A percentile compares a stretch with the other conserved stretches of the same genome.
Evolutionary conservation across 2,888 invertebrate species (phyloP).

Genomic region (Agrochola litura): DNA sequence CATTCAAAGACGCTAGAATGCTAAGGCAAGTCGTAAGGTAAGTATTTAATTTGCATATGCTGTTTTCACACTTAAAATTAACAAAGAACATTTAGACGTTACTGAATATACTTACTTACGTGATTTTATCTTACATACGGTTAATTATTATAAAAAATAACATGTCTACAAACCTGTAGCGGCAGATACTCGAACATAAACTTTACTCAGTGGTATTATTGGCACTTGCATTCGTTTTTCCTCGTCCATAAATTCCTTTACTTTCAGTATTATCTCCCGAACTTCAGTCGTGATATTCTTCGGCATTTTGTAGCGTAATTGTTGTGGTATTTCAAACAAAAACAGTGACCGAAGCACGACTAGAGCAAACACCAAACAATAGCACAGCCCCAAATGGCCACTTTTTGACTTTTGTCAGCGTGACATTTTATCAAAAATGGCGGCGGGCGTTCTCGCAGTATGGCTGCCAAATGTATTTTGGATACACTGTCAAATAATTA

Average conservation of each 20-base stretch:
- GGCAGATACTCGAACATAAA: constrained; percentile 86
- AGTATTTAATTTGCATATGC: neutral
- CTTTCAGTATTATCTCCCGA: constrained; percentile 87
- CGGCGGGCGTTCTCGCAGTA: constrained; percentile 21
- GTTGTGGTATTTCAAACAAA: constrained; percentile 52
- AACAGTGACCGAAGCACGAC: constrained; percentile 40
- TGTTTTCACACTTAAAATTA: neutral
- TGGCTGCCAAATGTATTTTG: neutral
- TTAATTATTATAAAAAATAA: constrained; percentile 17
- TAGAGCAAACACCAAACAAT: constrained; percentile 7
- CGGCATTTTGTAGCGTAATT: constrained; percentile 78
- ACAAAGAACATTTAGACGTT: neutral
- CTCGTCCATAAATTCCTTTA: constrained; percentile 88
- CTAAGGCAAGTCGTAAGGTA: neutral
- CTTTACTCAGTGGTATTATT: constrained; percentile 87
- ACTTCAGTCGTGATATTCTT: constrained; percentile 88
- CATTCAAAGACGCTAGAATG: constrained; percentile 6
- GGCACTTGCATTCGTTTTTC: constrained; percentile 89
- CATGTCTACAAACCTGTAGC: constrained; percentile 81
- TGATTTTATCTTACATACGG: neutral
- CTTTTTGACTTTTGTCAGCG: constrained; percentile 52
- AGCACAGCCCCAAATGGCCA: constrained; percentile 50
- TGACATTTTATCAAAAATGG: constrained; percentile 55
- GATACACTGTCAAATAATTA: constrained; percentile 4
- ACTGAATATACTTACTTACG: neutral